Evolutionary conservation across 2,888 invertebrate species (phyloP).

Genomic region (Philhelius pedissequus): DNA sequence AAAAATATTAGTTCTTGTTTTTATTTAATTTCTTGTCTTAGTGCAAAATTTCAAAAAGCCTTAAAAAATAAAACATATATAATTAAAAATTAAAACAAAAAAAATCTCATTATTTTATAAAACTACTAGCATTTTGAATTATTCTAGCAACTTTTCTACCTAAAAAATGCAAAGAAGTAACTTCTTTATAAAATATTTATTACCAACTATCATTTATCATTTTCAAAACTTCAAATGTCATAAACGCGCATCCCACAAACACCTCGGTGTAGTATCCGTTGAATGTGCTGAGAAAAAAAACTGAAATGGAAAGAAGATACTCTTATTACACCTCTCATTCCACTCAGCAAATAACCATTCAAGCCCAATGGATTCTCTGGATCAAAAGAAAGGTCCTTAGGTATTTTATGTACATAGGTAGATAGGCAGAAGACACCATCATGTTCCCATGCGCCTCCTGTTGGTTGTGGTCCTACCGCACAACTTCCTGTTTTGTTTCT

Average conservation of each 20-base stretch:
- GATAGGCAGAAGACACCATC: neutral
- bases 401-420: too few relatives aligned
- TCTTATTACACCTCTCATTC: neutral
- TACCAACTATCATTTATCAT: conserved; percentile 21
- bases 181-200: neutral
- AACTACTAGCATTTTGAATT: too few relatives aligned
- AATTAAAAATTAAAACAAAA: too few relatives aligned
- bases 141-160: neutral
- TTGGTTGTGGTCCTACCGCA: too few relatives aligned
- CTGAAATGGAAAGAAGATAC: neutral
- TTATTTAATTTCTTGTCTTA: too few relatives aligned
- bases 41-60: too few relatives aligned
- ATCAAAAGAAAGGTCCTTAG: conserved; percentile 10
- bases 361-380: conserved; percentile 1
- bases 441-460: neutral
- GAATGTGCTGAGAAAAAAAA: neutral
- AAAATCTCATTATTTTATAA: too few relatives aligned
- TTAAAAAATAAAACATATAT: too few relatives aligned
- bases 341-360: neutral
- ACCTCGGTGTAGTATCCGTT: neutral
- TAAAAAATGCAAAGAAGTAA: neutral
- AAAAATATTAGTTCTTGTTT: too few relatives aligned
- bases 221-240: conserved; percentile 43
- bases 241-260: neutral
- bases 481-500: neutral